These are phyloP conservation scores for Perdix hodgsoniae DNA, from an alignment of 2,797 vertebrate genomes.

Conservation along the genomic window DNA sequence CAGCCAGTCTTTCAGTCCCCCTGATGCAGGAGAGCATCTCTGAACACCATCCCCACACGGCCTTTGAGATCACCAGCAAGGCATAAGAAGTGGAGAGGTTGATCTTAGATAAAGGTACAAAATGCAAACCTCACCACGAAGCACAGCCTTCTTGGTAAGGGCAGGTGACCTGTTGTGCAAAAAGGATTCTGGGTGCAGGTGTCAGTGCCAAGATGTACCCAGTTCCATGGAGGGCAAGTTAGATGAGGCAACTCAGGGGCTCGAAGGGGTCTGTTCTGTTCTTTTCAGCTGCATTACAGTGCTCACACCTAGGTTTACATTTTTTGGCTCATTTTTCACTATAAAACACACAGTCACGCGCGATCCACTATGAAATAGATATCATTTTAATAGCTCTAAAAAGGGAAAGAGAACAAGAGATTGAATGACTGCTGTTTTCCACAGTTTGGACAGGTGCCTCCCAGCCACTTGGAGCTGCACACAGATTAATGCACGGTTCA, in stretches of 20 bases:
- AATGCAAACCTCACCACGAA: background rate
- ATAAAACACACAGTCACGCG: background rate
- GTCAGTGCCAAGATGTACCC: background rate
- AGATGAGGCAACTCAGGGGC: accelerated
- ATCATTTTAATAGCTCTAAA: background rate
- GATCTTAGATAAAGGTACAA: background rate
- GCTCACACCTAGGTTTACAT: background rate
- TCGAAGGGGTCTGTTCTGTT: accelerated
- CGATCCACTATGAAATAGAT: accelerated
- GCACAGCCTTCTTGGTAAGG: accelerated
- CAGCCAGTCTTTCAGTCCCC: background rate
- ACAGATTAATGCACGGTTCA: background rate
- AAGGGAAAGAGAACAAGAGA: background rate
- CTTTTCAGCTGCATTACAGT: background rate
- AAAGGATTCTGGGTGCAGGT: background rate
- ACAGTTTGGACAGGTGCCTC: background rate
- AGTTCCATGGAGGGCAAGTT: accelerated
- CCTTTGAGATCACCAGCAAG: background rate
- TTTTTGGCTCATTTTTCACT: background rate
- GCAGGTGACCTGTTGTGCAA: background rate
- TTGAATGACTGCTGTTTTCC: background rate
- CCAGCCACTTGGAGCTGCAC: background rate
- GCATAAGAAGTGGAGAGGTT: background rate
- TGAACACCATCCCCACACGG: background rate
- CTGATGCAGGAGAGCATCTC: background rate